Evolutionary conservation across 2,888 invertebrate species (phyloP), one percentile per base, ranked within the genome.

Genomic region (Ectropis crepuscularia): DNA sequence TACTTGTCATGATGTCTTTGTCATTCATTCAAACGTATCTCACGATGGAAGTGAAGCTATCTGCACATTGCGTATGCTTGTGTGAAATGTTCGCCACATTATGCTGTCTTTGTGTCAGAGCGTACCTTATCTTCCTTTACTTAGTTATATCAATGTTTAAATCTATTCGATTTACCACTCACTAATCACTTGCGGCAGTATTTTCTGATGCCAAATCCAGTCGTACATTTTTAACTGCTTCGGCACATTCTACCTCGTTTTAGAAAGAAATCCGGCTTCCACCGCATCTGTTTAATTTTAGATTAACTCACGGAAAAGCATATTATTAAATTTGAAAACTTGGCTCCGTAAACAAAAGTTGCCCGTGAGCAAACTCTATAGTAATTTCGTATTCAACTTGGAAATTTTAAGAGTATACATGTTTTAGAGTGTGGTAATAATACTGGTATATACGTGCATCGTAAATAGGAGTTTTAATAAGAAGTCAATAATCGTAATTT

Each of bases 351-450:
- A 63, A 54, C 49, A 53, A 39, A 63, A 58, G 47, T 58, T 63
- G 45, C 11, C 49, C n/a, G 12, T 53, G 36, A 43, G 49, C 53
- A 28, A 43, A 39, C 57, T 48, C 28, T 58, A 53, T 62, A 63
- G 58, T 63, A 63, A 58, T 63, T 58, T 58, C 58, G 49, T 49
- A 63, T 57, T 63, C 53, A 41, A 54, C 58, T 58, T 54, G 45
- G 53, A 12, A 58, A 58, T 45, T 49, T 47, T 45, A 43, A 42
- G 51, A 51, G 51, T 45, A 9, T 53, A 37, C 53, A 43, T 38
- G 49, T 36, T 63, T 28, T 53, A 11, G 43, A 38, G 36, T 43
- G 36, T 57, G 48, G 63, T 28, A 53, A 63, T 48, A 53, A 53
- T 53, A 51, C 39, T 9, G 42, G 9, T 41, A 11, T 11, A 2